Conservation (phyloP, 1,140 invertebrate species). For the Ceratitis capitata region DNA sequence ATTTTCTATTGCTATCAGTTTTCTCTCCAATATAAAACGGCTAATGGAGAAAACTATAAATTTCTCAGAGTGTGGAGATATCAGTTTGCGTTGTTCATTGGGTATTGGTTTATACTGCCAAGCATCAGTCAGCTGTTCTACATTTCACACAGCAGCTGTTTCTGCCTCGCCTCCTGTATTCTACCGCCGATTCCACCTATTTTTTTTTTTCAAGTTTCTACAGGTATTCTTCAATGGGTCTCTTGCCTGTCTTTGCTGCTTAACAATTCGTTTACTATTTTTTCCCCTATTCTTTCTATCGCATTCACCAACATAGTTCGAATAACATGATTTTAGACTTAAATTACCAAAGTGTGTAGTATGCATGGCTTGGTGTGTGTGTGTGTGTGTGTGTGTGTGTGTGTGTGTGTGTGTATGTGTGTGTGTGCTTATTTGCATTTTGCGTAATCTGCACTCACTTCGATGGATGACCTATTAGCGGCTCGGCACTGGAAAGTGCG, state of each 20-base stretch:
- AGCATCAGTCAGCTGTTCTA: conserved; percentile 22
- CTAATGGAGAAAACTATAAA: too few species aligned
- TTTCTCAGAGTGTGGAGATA: too few species aligned
- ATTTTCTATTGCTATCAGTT: too few species aligned
- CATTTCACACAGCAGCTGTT: not conserved
- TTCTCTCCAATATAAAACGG: too few species aligned
- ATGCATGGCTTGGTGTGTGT: not conserved
- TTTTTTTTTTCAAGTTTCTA: too few species aligned
- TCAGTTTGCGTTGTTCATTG: too few species aligned
- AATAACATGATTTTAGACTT: conserved; percentile 5
- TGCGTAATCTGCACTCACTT: conserved; percentile 19
- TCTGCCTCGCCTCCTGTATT: not conserved
- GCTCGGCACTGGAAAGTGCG: conserved; percentile 8
- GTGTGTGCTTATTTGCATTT: not conserved
- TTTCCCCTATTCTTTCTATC: too few species aligned
- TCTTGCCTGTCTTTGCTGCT: not conserved
- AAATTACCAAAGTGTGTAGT: not conserved
- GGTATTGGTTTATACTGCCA: not conserved
- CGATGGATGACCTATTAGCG: conserved; percentile 33
- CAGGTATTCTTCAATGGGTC: not conserved
- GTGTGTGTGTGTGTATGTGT: not conserved
- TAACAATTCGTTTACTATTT: not conserved
- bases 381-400: not conserved
- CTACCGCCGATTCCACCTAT: not conserved
- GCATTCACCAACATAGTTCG: not conserved